Conservation (phyloP, 2,888 invertebrate species). For the Myathropa florea region DNA sequence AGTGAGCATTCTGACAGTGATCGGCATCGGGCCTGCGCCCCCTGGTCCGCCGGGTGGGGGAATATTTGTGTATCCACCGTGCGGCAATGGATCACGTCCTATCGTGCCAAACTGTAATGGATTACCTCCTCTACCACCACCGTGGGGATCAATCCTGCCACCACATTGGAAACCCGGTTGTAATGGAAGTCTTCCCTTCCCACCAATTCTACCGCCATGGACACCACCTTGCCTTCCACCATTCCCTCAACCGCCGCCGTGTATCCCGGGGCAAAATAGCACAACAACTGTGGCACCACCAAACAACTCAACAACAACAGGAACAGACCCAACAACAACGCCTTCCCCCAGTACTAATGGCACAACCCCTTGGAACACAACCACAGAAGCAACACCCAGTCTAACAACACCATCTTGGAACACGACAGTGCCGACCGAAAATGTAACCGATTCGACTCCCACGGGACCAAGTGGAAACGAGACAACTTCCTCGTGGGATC, state of each 20-base stretch:
- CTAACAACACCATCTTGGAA: neutral
- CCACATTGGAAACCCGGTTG: neutral
- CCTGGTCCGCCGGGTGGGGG: constrained; percentile 39
- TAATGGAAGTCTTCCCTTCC: neutral
- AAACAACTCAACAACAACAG: too few species aligned
- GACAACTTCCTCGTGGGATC: neutral
- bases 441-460: too few species aligned
- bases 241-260: neutral
- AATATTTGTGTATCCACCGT: constrained; percentile 25
- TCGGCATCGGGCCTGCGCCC: constrained; percentile 49
- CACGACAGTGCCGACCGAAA: too few species aligned
- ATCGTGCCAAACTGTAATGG: constrained; percentile 36
- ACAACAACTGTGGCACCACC: neutral
- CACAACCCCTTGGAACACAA: neutral
- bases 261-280: neutral
- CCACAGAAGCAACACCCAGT: neutral
- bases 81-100: constrained; percentile 16
- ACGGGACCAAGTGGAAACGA: too few species aligned
- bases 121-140: constrained; percentile 18
- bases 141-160: constrained; percentile 8
- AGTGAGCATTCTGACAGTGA: constrained; percentile 55
- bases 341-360: neutral
- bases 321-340: neutral
- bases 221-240: neutral
- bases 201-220: neutral